Evolutionary conservation across 2,888 invertebrate genomes (phyloP).

Genomic region (Lithodes maja): DNA sequence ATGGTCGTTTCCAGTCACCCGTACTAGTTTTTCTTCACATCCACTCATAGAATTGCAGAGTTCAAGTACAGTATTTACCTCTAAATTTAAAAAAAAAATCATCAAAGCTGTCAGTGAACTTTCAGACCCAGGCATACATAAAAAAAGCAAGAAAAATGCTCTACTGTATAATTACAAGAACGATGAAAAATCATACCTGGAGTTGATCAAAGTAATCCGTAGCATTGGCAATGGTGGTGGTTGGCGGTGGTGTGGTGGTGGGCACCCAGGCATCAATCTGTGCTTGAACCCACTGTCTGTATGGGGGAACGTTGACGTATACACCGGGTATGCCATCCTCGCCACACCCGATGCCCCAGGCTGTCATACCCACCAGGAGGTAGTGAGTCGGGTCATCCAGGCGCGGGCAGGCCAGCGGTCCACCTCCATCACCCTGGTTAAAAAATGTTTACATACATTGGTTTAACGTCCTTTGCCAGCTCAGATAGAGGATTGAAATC

Average conservation of each 20-base stretch:
- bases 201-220: neutral
- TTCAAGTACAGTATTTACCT: too few relatives aligned
- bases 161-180: too few relatives aligned
- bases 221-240: neutral
- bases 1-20: too few relatives aligned
- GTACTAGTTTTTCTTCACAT: too few relatives aligned
- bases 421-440: conserved; percentile 69
- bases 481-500: too few relatives aligned
- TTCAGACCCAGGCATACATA: too few relatives aligned
- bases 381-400: conserved; percentile 38
- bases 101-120: too few relatives aligned
- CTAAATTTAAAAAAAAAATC: too few relatives aligned
- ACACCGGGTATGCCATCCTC: conserved; percentile 68
- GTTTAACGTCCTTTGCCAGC: too few relatives aligned
- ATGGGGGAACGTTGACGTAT: conserved; percentile 58
- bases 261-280: neutral
- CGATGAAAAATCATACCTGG: neutral
- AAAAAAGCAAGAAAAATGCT: too few relatives aligned
- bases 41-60: too few relatives aligned
- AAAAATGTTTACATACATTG: too few relatives aligned
- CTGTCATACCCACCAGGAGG: conserved; percentile 67
- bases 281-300: conserved; percentile 37
- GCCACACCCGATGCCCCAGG: conserved; percentile 70
- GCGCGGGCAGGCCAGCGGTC: conserved; percentile 65
- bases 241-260: neutral